phyloP scores from a whole-genome alignment of 2,888 invertebrate genomes.

The Diloba caeruleocephala region DNA sequence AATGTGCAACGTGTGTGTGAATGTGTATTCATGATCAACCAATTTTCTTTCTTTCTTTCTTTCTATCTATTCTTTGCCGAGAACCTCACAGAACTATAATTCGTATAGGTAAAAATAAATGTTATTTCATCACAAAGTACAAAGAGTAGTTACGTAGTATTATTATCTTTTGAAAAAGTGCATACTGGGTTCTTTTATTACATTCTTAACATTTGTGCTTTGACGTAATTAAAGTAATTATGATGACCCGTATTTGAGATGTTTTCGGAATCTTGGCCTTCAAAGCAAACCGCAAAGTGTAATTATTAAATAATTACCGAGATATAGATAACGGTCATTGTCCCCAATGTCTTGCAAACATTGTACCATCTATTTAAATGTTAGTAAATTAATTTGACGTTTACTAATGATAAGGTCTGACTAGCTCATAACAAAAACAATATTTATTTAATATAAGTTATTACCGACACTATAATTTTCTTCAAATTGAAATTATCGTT shows the following conservation, averaged over 20 bases:
- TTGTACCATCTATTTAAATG: constrained; percentile 29
- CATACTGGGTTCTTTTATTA: too few relatives aligned
- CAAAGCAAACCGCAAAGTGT: constrained; percentile 48
- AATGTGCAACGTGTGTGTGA: too few relatives aligned
- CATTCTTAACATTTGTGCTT: constrained; percentile 13
- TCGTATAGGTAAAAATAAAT: too few relatives aligned
- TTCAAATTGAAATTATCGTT: constrained; percentile 3
- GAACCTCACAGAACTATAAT: too few relatives aligned
- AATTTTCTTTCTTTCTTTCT: too few relatives aligned
- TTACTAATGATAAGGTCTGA: constrained; percentile 12
- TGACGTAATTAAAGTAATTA: constrained; percentile 28
- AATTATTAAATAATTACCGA: constrained; percentile 42
- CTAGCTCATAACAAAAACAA: background rate
- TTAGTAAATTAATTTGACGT: constrained; percentile 6
- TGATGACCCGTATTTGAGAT: constrained; percentile 22
- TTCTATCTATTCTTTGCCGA: too few relatives aligned
- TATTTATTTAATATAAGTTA: constrained; percentile 7
- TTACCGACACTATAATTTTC: constrained; percentile 7
- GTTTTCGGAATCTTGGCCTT: constrained; percentile 20
- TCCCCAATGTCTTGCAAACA: background rate
- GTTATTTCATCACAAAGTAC: too few relatives aligned
- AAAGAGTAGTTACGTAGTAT: too few relatives aligned
- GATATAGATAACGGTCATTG: background rate
- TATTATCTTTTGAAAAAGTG: too few relatives aligned
- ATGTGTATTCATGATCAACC: too few relatives aligned